Evolutionary conservation across 2,797 vertebrate species (phyloP).

Genomic region (Mus spretus): DNA sequence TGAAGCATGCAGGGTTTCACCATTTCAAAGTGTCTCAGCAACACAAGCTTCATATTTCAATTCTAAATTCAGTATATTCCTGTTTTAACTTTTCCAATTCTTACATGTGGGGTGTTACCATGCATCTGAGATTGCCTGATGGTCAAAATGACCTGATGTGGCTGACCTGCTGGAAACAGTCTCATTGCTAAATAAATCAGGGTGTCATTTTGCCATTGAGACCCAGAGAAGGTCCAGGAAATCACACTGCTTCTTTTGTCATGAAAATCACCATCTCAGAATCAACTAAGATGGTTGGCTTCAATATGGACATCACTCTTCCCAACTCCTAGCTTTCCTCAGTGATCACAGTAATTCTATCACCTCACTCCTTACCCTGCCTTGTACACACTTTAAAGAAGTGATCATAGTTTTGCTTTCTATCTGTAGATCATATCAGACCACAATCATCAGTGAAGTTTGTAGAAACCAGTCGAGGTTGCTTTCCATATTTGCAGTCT

Average conservation of each 20-base stretch:
- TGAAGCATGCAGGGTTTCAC: not conserved
- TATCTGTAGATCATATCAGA: constrained; percentile 25
- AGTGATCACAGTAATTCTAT: not conserved
- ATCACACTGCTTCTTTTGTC: not conserved
- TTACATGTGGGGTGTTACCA: not conserved
- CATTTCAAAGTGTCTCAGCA: not conserved
- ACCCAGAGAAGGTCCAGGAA: not conserved
- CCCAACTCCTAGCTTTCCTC: not conserved
- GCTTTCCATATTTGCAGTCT: not conserved
- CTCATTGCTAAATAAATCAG: constrained; percentile 11
- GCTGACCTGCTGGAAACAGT: not conserved
- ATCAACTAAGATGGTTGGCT: not conserved
- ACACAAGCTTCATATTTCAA: not conserved
- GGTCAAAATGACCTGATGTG: not conserved
- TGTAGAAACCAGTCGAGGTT: not conserved
- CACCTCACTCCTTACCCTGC: not conserved
- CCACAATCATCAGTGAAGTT: not conserved
- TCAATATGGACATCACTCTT: not conserved
- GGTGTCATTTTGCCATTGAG: not conserved
- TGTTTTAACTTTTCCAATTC: not conserved
- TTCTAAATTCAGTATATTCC: not conserved
- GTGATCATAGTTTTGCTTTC: constrained; percentile 12
- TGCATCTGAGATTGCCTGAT: not conserved
- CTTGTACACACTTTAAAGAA: not conserved
- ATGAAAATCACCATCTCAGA: not conserved